phyloP scores from a whole-genome alignment of 2,797 vertebrate genomes.

The Hapalemur alaotrensis region DNA sequence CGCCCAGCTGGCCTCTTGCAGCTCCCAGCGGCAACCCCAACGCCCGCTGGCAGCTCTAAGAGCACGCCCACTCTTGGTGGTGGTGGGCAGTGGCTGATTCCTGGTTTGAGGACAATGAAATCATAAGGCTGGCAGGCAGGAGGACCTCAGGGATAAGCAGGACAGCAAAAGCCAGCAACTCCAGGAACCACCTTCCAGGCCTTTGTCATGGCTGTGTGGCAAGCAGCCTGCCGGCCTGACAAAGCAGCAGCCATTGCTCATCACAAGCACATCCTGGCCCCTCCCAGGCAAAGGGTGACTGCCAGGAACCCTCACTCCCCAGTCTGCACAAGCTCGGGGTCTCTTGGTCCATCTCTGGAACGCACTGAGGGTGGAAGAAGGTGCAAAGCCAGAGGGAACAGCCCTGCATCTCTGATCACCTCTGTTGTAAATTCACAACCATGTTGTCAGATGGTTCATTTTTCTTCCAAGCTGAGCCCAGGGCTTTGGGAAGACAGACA shows the following conservation, averaged over 20 bases:
- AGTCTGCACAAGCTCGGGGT: background rate
- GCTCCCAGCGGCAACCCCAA: background rate
- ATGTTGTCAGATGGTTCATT: background rate
- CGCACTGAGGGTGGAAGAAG: background rate
- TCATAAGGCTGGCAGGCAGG: background rate
- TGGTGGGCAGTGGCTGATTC: background rate
- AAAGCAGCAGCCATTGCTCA: too few species aligned
- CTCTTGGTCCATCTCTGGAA: background rate
- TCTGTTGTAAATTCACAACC: background rate
- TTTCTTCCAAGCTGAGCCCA: background rate
- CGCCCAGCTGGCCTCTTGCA: background rate
- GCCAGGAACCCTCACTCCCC: background rate
- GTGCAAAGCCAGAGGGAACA: fast-evolving
- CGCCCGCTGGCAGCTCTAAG: background rate
- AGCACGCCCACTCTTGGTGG: too few species aligned
- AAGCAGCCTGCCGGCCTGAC: background rate
- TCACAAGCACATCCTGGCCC: background rate
- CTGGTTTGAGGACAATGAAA: background rate
- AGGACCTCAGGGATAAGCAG: background rate
- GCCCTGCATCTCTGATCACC: background rate
- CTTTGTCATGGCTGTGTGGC: fast-evolving
- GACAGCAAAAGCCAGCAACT: background rate
- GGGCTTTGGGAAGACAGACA: background rate
- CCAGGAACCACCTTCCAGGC: fast-evolving
- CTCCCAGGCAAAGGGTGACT: background rate